These are phyloP conservation scores for Allobates femoralis DNA, from an alignment of 2,797 vertebrate species.

Conservation along the genomic window DNA sequence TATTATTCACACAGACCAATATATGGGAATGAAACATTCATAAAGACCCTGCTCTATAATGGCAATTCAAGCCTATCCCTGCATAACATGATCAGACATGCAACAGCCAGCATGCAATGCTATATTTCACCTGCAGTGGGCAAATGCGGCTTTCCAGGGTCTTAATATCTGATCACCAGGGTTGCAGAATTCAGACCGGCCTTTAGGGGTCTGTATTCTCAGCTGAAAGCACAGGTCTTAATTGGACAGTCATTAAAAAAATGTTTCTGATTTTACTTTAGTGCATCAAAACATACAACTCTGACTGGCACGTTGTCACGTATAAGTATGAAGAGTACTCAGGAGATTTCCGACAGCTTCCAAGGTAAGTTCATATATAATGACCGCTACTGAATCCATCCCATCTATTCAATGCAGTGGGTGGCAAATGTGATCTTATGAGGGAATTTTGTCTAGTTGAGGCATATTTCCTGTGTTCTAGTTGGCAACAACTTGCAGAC, in stretches of 20 bases:
- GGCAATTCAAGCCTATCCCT: background rate
- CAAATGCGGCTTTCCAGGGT: background rate
- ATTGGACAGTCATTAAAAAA: background rate
- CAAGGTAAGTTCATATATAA: constrained; percentile 82
- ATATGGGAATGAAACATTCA: too few relatives aligned
- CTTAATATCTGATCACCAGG: background rate
- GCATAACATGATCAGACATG: background rate
- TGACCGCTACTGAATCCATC: background rate
- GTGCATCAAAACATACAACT: constrained; percentile 98
- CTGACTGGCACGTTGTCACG: constrained; percentile 94
- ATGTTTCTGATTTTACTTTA: constrained; percentile 66
- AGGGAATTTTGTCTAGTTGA: background rate
- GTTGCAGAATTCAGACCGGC: background rate
- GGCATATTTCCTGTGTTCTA: background rate
- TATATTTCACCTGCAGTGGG: background rate
- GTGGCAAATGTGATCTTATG: constrained; percentile 10
- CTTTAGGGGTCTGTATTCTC: background rate
- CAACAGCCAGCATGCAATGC: background rate
- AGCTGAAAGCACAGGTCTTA: background rate
- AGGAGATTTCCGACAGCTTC: constrained; percentile 95
- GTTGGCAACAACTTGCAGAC: background rate
- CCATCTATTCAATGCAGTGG: background rate
- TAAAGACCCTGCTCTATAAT: background rate
- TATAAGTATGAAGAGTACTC: constrained; percentile 98
- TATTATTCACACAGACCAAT: too few relatives aligned